phyloP scores from a whole-genome alignment of 2,888 invertebrate species.

The Pyrocoelia pectoralis region DNA sequence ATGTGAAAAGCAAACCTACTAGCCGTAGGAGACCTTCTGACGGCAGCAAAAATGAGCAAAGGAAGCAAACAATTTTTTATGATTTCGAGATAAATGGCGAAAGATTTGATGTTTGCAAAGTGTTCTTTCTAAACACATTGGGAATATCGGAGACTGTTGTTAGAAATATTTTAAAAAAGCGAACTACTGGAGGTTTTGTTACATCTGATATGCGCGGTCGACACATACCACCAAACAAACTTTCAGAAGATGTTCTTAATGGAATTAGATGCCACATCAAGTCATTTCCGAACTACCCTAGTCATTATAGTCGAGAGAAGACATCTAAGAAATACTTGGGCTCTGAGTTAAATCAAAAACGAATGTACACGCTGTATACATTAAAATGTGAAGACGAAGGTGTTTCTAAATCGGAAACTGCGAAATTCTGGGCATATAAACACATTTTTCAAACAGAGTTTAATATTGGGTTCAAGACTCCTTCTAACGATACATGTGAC shows the following conservation, averaged over 20 bases:
- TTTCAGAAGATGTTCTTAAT: constrained; percentile 12
- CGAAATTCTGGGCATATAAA: constrained; percentile 7
- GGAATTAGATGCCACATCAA: constrained; percentile 4
- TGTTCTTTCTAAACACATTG: constrained; percentile 11
- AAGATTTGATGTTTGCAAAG: constrained; percentile 15
- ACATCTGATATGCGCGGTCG: constrained; percentile 1
- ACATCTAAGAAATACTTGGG: constrained; percentile 11
- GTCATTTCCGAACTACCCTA: constrained; percentile 33
- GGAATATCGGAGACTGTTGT: constrained; percentile 9
- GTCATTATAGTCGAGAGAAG: constrained; percentile 10
- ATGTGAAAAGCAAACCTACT: constrained; percentile 12
- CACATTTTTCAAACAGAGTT: constrained; percentile 8
- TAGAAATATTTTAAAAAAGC: constrained; percentile 6
- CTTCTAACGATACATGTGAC: constrained; percentile 6
- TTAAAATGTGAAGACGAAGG: constrained; percentile 15
- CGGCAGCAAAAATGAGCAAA: constrained; percentile 9
- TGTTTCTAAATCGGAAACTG: constrained; percentile 12
- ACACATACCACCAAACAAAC: background rate
- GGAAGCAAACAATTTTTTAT: constrained; percentile 10
- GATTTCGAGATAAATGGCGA: constrained; percentile 7
- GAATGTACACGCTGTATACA: constrained; percentile 10
- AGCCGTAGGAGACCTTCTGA: constrained; percentile 6
- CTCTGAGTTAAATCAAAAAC: constrained; percentile 8
- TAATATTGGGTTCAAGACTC: constrained; percentile 14
- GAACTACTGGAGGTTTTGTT: constrained; percentile 8